Evolutionary conservation across 2,888 invertebrate species (phyloP), one percentile per base, ranked within the genome.

Genomic region (Bhutanitis thaidina): DNA sequence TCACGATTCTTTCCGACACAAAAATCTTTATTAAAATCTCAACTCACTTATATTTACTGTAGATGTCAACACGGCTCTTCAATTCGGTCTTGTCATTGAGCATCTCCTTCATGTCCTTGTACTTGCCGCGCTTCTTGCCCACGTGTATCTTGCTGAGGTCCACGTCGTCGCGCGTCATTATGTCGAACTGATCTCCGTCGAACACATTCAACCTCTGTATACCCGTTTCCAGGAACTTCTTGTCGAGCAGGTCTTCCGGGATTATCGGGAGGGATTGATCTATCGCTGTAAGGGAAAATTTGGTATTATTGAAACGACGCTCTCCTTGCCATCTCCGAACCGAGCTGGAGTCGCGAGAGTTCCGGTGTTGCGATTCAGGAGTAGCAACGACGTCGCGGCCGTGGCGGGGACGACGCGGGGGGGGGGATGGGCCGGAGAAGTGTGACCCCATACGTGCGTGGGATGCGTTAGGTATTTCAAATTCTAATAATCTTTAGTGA

Each of bases 111-210:
- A 93, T 69, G 64, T 93, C 80, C 81, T 72, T 90, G 71, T 89
- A 93, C 69, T 77, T 91, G n/a, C 91, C 90, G 69, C 92, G 93
- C 50, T 90, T 91, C 64, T 93, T 92, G 27, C 93, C 93, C 1
- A 76, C 65, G 61, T 90, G 88, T n/a, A 90, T 79, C 51, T 71
- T 73, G 3, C 64, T 61, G 1, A 85, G 53, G 58, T 89, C 89
- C 1, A 94, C 90, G 58, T 90, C 84, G 43, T 92, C 91, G 12
- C 90, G 68, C 51, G 91, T 92, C 91, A 95, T 94, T 1, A 95
- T 90, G 71, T 95, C 95, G 76, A 95, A 95, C 69, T 94, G 91
- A 70, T 95, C 95, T 81, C 93, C 93, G 65, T 95, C 95, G 70
- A 91, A 94, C 9, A 96, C 89, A 75, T 94, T 95, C 40, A 91